A percentile compares a stretch with the other conserved stretches of the same genome.
phyloP scores from a whole-genome alignment of 2,888 invertebrate species.

The Microplitis deprimator region DNA sequence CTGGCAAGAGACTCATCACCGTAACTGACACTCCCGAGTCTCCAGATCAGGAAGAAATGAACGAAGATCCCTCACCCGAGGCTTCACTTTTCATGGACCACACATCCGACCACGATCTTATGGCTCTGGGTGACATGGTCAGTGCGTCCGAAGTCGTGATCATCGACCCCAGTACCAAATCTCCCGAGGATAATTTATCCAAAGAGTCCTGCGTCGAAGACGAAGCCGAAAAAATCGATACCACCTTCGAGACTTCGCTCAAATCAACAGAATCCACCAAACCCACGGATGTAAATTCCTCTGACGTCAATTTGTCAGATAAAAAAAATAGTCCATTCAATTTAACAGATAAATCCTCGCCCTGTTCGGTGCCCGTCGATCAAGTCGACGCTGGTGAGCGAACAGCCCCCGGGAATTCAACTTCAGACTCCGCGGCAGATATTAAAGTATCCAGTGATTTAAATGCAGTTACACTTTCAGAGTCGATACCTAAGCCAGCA shows the following conservation, averaged over 20 bases:
- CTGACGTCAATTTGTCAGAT: background rate
- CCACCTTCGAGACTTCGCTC: conserved; percentile 48
- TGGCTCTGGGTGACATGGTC: conserved; percentile 64
- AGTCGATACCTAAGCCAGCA: background rate
- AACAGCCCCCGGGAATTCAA: background rate
- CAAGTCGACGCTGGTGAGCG: background rate
- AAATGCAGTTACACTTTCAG: background rate
- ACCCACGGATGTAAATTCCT: conserved; percentile 1
- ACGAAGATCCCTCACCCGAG: conserved; percentile 71
- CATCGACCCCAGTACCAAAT: conserved; percentile 76
- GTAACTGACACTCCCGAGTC: conserved; percentile 74
- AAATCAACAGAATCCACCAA: conserved; percentile 52
- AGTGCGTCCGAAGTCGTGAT: conserved; percentile 77
- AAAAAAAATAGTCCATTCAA: background rate
- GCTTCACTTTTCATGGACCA: conserved; percentile 63
- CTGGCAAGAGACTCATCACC: conserved; percentile 69
- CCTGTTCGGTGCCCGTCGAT: background rate
- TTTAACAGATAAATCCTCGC: too few species aligned
- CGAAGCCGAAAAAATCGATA: conserved; percentile 53
- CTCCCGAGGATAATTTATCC: conserved; percentile 78
- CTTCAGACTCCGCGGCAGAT: background rate
- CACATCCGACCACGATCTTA: conserved; percentile 71
- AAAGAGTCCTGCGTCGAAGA: conserved; percentile 62
- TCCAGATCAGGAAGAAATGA: conserved; percentile 73
- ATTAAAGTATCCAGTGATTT: background rate